Evolutionary conservation across 1,140 invertebrate species (phyloP).

Genomic region (Drosophila albomicans): DNA sequence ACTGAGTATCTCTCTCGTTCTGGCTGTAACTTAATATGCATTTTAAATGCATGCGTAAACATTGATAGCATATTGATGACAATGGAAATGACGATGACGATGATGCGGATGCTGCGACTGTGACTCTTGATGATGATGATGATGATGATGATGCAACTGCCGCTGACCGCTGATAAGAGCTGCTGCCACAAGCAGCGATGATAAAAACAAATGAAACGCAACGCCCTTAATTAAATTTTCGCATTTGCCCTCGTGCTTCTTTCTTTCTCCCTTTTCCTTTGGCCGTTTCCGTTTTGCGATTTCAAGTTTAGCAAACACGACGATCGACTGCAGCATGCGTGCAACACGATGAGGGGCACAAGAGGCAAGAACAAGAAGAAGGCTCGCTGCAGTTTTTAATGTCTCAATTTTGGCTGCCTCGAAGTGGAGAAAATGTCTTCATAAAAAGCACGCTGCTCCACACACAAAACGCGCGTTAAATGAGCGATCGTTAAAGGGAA

Average conservation of each 20-base stretch:
- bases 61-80: conserved; percentile 81
- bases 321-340: conserved; percentile 8
- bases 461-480: conserved; percentile 76
- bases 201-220: conserved; percentile 78
- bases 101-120: conserved; percentile 17
- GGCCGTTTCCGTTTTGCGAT: conserved; percentile 16
- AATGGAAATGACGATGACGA: conserved; percentile 31
- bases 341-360: neutral
- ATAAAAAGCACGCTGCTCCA: conserved; percentile 71
- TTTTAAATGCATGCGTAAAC: conserved; percentile 79
- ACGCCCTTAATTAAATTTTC: conserved; percentile 78
- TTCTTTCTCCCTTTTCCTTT: neutral
- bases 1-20: conserved; percentile 6
- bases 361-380: conserved; percentile 34
- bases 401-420: conserved; percentile 73
- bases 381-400: conserved; percentile 67
- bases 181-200: conserved; percentile 40
- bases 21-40: conserved; percentile 69
- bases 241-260: conserved; percentile 37
- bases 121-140: conserved; percentile 7
- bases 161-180: conserved; percentile 68
- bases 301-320: conserved; percentile 26
- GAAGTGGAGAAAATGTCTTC: conserved; percentile 68
- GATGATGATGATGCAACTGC: conserved; percentile 67
- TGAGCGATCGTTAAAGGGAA: conserved; percentile 80